Evolutionary conservation across 2,113 vertebrate genomes (phyloP), one percentile per base, ranked within the genome.

Genomic region (Poeciliopsis turrubarensis): DNA sequence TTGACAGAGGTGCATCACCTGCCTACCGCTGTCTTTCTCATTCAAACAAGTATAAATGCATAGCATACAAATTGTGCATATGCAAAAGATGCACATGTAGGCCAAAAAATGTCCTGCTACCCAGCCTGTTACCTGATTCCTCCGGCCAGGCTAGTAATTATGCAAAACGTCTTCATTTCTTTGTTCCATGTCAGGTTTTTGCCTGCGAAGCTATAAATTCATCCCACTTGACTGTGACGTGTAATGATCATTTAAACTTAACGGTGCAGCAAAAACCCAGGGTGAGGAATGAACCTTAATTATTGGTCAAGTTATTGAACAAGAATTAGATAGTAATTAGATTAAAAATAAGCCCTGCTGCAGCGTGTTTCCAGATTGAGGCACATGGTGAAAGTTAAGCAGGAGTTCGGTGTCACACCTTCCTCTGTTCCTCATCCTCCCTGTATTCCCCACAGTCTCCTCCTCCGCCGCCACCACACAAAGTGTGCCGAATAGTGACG

Each of bases 1-100:
- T 66, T 3, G 68, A 84, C 81, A 77, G 75, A 89, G 75, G 79
- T 61, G 39, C 77, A 77, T 89, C 85, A 87, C 86, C 85, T 90
- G 89, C 47, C 63, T 67, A 69, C 62, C 64, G 9, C 39, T 30
- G 3, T 0, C 26, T 19, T 27, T 73, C n/a, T 60, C 30, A 65
- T 25, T 19, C 47, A 47, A 19, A 66, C 71, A 73, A 17, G 68
- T 19, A 32, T 9, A 68, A 62, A 54, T 6, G 25, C 63, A 60
- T 22, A 76, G 25, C 63, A 60, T n/a, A 74, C 69, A 60, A 57
- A 73, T 22, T 14, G 31, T 34, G 32, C 65, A 41, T 41, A 84
- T 51, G 27, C 70, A 80, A 34, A 84, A 60, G 44, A 82, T 67
- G 71, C 73, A 69, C 64, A 57, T 12, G 15, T 51, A 70, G 27